Evolutionary conservation across 2,888 invertebrate species (phyloP), one percentile per base, ranked within the genome.

Genomic region (Ormia ochracea): DNA sequence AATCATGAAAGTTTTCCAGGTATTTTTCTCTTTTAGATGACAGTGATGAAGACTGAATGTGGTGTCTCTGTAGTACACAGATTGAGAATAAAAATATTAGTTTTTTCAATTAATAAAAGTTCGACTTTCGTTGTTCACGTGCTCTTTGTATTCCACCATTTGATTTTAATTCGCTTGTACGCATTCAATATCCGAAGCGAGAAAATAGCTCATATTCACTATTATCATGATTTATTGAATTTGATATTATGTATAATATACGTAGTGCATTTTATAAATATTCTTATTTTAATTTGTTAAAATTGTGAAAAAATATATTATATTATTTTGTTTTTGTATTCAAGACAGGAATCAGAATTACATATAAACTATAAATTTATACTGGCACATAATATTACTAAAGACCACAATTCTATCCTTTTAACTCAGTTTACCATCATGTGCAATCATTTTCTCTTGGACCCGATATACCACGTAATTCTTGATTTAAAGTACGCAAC

Each of bases 401-500:
- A 70, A 70, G 50, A n/a, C 21, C 23, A 65, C 12, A 10, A 33
- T 10, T 31, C 1, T 38, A 31, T 50, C 68, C 65, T 7, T 63
- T 12, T 4, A 14, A 5, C 7, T 21, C 26, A 14, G 3, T 2
- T 28, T 14, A n/a, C 28, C 1, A 14, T 50, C 28, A 91, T 77
- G 91, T 91, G 86, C 91, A 91, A 85, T 91, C 90, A 79, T 85
- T 87, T 28, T 87, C 84, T n/a, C 87, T 84, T 76, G 89, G 89
- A 38, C 90, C 88, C 6, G 88, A 85, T 78, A 90, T 89, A 41
- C 91, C 91, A 65, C 91, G 87, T 26, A 93, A 85, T 84, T 91
- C 92, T 78, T 90, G 90, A 83, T 92, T 93, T 33, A 95, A 87
- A 0, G 94, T 93, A 26, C 91, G 91, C 59, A 95, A 88, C 12